Evolutionary conservation across 2,888 invertebrate species (phyloP), one percentile per base, ranked within the genome.

Genomic region (Ichneumon xanthorius): DNA sequence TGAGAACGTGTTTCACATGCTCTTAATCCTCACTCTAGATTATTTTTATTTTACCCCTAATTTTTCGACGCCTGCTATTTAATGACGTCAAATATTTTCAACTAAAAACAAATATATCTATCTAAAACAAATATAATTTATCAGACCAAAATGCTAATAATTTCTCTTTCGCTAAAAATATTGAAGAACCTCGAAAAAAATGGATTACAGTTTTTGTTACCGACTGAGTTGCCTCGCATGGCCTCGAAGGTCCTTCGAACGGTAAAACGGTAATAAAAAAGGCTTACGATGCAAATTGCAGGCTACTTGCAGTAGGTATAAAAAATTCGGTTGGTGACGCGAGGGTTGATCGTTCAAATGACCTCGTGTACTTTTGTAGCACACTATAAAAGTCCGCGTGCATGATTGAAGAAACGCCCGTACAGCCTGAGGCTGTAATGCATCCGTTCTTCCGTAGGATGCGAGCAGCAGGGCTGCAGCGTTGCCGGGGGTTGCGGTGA

Each of bases 381-480:
- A 30, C 16, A 61, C 61, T 11, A 61, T 30, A 6, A 61, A 30
- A 11, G 30, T 9, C 11, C 26, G 19, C 5, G 14, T 61, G 61
- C 30, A 61, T 30, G 4, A 61, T 30, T 30, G 26, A 61, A 22
- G 11, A 26, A 61, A 61, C 61, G 61, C 61, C 14, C 1, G 11
- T 33, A 58, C 5, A 0, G 30, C 33, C 30, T 16, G 30, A n/a
- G 63, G 63, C 6, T n/a, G 16, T 63, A 63, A 63, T 63, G 63
- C 63, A 30, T 50, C 3, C 19, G 33, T 58, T 37, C 9, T 58
- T 72, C n/a, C 50, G n/a, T 63, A 91, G 93, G 91, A 83, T 90
- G 92, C 84, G 93, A 93, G 48, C 91, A 92, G 79, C 91, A 91
- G 84, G 90, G 90, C 65, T 92, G 91, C 87, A 92, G 89, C 40